Base-by-base conservation (phyloP, 2,888 invertebrate species). In the Melolontha melolontha region DNA sequence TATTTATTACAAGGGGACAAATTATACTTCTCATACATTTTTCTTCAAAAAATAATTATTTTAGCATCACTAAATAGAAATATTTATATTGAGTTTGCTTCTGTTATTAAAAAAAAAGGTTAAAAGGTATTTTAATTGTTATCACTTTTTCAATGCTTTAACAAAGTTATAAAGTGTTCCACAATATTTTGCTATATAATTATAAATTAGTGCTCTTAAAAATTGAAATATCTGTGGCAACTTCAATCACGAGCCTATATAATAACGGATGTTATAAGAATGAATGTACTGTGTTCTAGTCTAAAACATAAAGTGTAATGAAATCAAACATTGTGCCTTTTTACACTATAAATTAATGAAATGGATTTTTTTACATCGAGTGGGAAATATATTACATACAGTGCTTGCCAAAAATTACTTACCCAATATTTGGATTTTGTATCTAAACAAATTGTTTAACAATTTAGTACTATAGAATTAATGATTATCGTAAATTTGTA, bases 281-380 rank as follows among this genome's bases (percentile, higher is more conserved):
- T 44, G 59, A 27, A 47, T 59, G 59, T 59, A 57, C 57, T 59
- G 29, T 59, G 47, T 59, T 59, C 59, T 59, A 59, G 59, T 59
- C 59, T 29, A 55, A 55, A 55, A 44, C 29, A 44, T 44, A 59
- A 47, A 59, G 59, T 59, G 59, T 59, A 59, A 44, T 44, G 27
- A 47, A 59, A 59, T 55, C 59, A 59, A 44, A 16, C 42, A 59
- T 59, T 44, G 47, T 47, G 59, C 47, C 59, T 47, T 59, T 55
- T 59, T 59, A 59, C 59, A 59, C 59, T 59, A 59, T 59, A 59
- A 59, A 44, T 44, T 42, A 40, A 16, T 54, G 11, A 42, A 57
- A 42, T 7, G 27, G 22, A 27, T 22, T n/a, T 57, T 12, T 57
- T 44, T 47, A 47, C 5, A 14, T 16, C 6, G 34, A 34, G 34